Evolutionary conservation across 2,888 invertebrate species (phyloP), one percentile per base, ranked within the genome.

Genomic region (Scelioninae gen. 2): DNA sequence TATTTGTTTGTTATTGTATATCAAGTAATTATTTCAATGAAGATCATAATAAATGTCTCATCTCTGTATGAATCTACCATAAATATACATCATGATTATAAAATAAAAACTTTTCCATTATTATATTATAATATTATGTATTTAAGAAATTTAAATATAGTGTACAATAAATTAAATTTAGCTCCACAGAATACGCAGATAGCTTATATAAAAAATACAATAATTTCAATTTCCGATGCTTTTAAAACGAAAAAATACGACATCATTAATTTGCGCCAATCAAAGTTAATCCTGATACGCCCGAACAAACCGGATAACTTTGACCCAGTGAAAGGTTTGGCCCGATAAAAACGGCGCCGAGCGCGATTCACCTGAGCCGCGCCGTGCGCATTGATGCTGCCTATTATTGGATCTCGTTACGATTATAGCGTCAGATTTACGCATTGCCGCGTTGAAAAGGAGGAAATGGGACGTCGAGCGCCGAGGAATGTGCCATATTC

Each of bases 351-450:
- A 48, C 19, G 57, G 7, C 13, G 13, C 10, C 35, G 35, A 50
- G 33, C 39, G 53, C 50, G 37, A 67, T 57, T 48, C 18, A 33
- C 31, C 10, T 45, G 35, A 37, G n/a, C 22, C 39, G 31, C 13
- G 15, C 33, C 25, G 41, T 4, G 57, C 25, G 57, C 60, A 53
- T 73, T 67, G 37, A 57, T 33, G 57, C 28, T 22, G 39, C 52
- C 55, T 55, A 61, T 67, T 61, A 61, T 67, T 67, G 72, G 43
- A 55, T 72, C 73, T 68, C 67, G 67, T 73, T 67, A 68, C 52
- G 73, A 61, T 60, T 57, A 55, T 57, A 50, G 45, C 73, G 43
- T 57, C 50, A 73, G 46, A 68, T 73, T 67, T 68, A 68, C 68
- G 68, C 67, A 63, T 57, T 61, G 55, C 50, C 13, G 60, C 45